Evolutionary conservation across 2,797 vertebrate genomes (phyloP).

Genomic region (Smutsia gigantea): DNA sequence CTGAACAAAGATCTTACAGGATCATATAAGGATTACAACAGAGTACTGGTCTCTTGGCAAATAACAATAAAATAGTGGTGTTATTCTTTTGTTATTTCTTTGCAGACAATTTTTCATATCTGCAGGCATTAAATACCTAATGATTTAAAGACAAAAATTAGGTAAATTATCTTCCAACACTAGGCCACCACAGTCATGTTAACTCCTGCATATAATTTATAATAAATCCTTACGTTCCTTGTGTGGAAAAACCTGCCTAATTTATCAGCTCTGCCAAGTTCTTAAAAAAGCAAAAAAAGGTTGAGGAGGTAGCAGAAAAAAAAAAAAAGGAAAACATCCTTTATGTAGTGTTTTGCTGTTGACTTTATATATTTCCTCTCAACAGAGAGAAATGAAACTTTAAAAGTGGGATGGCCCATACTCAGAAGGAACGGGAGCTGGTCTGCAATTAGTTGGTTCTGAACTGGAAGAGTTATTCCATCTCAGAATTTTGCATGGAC

Average conservation of each 20-base stretch:
- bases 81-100: neutral
- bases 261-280: conserved; percentile 53
- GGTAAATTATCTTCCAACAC: conserved; percentile 44
- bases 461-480: neutral
- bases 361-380: conserved; percentile 44
- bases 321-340: conserved; percentile 5
- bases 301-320: neutral
- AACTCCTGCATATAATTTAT: conserved; percentile 20
- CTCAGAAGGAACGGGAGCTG: neutral
- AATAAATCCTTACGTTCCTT: conserved; percentile 45
- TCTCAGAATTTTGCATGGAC: neutral
- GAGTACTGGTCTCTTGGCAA: neutral
- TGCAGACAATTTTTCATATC: neutral
- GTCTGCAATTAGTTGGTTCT: conserved; percentile 35
- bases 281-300: neutral
- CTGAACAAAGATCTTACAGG: neutral
- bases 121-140: neutral
- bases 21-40: neutral
- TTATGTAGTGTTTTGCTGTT: conserved; percentile 15
- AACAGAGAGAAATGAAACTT: neutral
- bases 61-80: neutral
- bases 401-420: neutral
- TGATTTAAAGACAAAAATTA: conserved; percentile 14
- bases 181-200: neutral
- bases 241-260: conserved; percentile 36